These are phyloP conservation scores for Nowickia ferox DNA, from an alignment of 2,888 invertebrate genomes.

Conservation along the genomic window DNA sequence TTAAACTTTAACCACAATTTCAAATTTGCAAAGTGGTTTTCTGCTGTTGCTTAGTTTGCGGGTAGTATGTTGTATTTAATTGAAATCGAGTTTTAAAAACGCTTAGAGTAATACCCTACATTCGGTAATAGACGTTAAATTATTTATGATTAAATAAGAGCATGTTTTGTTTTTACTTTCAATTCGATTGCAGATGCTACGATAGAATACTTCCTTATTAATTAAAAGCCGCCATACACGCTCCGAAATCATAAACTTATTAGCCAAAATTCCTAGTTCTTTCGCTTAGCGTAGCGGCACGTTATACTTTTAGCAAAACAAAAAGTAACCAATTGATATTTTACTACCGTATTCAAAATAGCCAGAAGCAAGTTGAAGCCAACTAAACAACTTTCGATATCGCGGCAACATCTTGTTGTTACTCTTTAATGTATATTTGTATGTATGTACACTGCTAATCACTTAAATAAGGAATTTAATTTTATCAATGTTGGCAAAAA, in stretches of 20 bases:
- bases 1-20: constrained; percentile 67
- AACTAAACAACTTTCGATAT: constrained; percentile 69
- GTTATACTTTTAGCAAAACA: background rate
- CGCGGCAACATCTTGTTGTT: constrained; percentile 31
- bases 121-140: background rate
- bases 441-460: too few species aligned
- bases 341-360: constrained; percentile 62
- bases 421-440: background rate
- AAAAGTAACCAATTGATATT: constrained; percentile 32
- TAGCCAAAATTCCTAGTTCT: background rate
- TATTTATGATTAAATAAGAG: background rate
- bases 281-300: background rate
- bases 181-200: too few species aligned
- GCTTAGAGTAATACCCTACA: constrained; percentile 5
- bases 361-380: constrained; percentile 50
- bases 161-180: too few species aligned
- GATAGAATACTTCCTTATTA: too few species aligned
- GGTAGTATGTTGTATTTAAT: constrained; percentile 22
- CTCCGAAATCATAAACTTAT: too few species aligned
- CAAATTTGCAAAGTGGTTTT: constrained; percentile 65
- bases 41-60: constrained; percentile 35
- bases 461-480: too few species aligned
- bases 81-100: constrained; percentile 45
- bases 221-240: too few species aligned
- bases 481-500: too few species aligned